Percentiles rank a stretch among this genome's conserved stretches.
These are phyloP conservation scores for Phortica variegata DNA, from an alignment of 1,140 invertebrate species.

Conservation along the genomic window DNA sequence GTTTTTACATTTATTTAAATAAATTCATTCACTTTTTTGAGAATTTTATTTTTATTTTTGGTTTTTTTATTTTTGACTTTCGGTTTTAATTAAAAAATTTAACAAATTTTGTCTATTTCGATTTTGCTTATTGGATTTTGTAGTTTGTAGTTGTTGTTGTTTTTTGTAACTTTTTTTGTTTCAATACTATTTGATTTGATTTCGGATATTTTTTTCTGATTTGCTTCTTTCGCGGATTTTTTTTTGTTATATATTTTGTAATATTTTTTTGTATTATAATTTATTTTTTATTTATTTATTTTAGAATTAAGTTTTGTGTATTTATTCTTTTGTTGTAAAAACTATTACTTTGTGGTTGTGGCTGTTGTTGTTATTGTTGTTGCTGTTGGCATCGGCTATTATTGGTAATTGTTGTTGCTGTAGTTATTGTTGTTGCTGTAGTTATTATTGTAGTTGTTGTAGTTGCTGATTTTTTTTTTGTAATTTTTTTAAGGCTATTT, in stretches of 20 bases:
- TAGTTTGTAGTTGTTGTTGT: too few species aligned
- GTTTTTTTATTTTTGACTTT: conserved; percentile 26
- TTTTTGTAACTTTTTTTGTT: conserved; percentile 20
- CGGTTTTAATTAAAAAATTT: conserved; percentile 16
- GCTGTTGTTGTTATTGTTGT: conserved; percentile 16
- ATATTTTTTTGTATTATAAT: conserved; percentile 7
- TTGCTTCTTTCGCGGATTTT: conserved; percentile 1
- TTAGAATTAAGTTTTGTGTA: conserved; percentile 9
- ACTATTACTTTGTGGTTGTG: conserved; percentile 23
- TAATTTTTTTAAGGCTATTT: conserved; percentile 29
- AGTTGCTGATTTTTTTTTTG: conserved; percentile 21
- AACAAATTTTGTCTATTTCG: conserved; percentile 22
- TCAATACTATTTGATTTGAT: conserved; percentile 32
- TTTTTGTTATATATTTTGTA: conserved; percentile 5
- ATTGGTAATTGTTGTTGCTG: conserved; percentile 18
- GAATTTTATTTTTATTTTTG: conserved; percentile 15
- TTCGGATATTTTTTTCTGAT: conserved; percentile 29
- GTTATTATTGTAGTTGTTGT: conserved; percentile 25
- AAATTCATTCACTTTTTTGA: too few species aligned
- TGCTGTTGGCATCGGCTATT: neutral
- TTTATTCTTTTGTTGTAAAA: conserved; percentile 23
- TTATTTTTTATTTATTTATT: conserved; percentile 7
- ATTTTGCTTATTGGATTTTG: neutral
- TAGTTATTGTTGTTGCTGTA: conserved; percentile 23
- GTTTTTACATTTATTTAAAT: too few species aligned